These are phyloP conservation scores for Drosophila orena DNA, from an alignment of 1,140 invertebrate genomes.

Conservation along the genomic window DNA sequence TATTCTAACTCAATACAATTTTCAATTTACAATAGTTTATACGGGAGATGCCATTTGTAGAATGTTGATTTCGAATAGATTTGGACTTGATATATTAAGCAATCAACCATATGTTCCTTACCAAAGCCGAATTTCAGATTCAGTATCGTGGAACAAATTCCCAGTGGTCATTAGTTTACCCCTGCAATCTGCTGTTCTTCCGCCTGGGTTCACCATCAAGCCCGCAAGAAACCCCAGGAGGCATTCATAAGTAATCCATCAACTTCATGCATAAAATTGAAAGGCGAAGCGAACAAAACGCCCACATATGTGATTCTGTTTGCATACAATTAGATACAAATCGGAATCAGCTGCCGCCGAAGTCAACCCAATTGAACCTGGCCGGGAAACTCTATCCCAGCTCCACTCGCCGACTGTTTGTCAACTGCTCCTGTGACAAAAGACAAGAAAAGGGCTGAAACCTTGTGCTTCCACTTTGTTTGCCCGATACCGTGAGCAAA, in stretches of 20 bases:
- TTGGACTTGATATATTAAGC: constrained; percentile 1
- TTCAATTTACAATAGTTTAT: no score
- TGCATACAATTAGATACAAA: constrained; percentile 83
- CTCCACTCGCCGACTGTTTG: constrained; percentile 60
- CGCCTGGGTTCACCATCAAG: constrained; percentile 16
- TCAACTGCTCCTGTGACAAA: constrained; percentile 69
- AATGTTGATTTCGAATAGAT: not conserved
- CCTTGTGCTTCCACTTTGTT: constrained; percentile 18
- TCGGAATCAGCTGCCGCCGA: constrained; percentile 66
- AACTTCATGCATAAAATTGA: constrained; percentile 77
- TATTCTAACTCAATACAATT: no score
- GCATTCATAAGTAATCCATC: constrained; percentile 73
- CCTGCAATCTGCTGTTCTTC: constrained; percentile 42
- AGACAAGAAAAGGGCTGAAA: constrained; percentile 76
- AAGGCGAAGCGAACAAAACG: constrained; percentile 71
- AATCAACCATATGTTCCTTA: not conserved
- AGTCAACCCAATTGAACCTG: constrained; percentile 5
- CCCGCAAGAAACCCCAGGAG: constrained; percentile 27
- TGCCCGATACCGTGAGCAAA: constrained; percentile 41
- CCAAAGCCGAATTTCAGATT: not conserved
- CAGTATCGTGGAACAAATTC: constrained; percentile 12
- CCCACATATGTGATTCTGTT: constrained; percentile 72
- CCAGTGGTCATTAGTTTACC: constrained; percentile 48
- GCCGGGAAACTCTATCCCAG: constrained; percentile 2
- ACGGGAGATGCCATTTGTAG: not conserved